These are phyloP conservation scores for Ornithorhynchus anatinus DNA, from an alignment of 2,113 vertebrate species.

Conservation along the genomic window DNA sequence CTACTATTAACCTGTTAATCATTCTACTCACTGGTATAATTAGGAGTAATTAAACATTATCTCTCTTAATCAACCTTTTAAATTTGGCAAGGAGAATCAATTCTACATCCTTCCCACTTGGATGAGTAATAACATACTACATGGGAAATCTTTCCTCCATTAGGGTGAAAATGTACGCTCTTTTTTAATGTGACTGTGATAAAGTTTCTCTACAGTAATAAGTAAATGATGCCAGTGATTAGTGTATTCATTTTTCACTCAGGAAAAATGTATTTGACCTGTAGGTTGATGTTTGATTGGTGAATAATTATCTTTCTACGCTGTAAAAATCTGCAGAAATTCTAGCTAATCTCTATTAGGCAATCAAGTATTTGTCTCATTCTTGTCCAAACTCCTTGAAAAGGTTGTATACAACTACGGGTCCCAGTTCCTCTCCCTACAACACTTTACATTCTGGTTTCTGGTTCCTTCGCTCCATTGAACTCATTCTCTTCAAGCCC, in stretches of 20 bases:
- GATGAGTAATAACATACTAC: background rate
- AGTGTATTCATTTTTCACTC: background rate
- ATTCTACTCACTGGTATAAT: slow-evolving; percentile 1
- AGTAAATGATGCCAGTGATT: background rate
- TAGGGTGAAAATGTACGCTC: background rate
- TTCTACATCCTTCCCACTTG: slow-evolving; percentile 6
- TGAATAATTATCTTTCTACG: too few species aligned
- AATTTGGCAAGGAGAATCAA: slow-evolving; percentile 21
- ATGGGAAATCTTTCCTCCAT: background rate
- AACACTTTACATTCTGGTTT: too few species aligned
- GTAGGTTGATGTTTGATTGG: too few species aligned
- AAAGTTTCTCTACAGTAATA: background rate
- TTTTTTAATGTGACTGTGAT: background rate
- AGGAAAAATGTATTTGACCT: too few species aligned
- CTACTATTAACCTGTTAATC: background rate
- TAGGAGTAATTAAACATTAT: slow-evolving; percentile 25
- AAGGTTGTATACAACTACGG: too few species aligned
- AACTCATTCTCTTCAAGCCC: too few species aligned
- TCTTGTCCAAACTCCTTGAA: too few species aligned
- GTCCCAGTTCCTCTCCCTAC: too few species aligned
- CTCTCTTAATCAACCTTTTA: slow-evolving; percentile 9
- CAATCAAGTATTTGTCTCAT: too few species aligned
- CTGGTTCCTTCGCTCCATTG: too few species aligned
- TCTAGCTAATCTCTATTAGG: too few species aligned
- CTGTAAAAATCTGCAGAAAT: too few species aligned